Evolutionary conservation across 2,888 invertebrate species (phyloP), one percentile per base, ranked within the genome.

Genomic region (Pachydiplax longipennis): DNA sequence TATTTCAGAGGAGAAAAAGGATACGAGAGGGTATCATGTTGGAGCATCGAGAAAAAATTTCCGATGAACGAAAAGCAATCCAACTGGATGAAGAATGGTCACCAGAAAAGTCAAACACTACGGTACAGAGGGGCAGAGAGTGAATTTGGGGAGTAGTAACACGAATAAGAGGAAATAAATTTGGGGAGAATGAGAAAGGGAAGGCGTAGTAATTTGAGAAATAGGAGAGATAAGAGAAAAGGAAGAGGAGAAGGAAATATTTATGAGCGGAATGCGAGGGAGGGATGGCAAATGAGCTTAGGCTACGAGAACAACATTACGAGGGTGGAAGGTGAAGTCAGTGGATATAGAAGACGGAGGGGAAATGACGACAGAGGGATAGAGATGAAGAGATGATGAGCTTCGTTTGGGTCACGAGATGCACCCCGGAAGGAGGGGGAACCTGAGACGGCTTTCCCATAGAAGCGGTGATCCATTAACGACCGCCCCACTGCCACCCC

Each of bases 391-490:
- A 73, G 73, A 73, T 31, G 25, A 73, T 73, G 73, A 73, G 25
- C 73, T 25, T 25, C 25, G 73, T 73, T 73, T 73, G 65, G 65
- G 65, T 65, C 65, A 65, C 73, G 73, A 73, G 73, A 31, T 73
- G 73, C 73, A 25, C 65, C 65, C n/a, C 25, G 44, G 31, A 83
- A 61, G 61, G 61, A 58, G 31, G 87, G 61, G 61, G 40, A 87
- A 87, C 61, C 35, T n/a, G 61, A 87, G 87, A 87, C 37, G 87
- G 25, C 73, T 73, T 87, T 87, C 61, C 61, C 87, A 65, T 65
- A 61, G 61, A 61, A 37, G 61, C 87, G 37, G 61, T 87, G 61
- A 87, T 87, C 65, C 87, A 87, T 65, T 87, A 61, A 87, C 87
- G 35, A 61, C 87, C n/a, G 25, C 87, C 31, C 22, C 61, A 18